phyloP scores from a whole-genome alignment of 2,797 vertebrate species.

The Kryptolebias ocellatus region DNA sequence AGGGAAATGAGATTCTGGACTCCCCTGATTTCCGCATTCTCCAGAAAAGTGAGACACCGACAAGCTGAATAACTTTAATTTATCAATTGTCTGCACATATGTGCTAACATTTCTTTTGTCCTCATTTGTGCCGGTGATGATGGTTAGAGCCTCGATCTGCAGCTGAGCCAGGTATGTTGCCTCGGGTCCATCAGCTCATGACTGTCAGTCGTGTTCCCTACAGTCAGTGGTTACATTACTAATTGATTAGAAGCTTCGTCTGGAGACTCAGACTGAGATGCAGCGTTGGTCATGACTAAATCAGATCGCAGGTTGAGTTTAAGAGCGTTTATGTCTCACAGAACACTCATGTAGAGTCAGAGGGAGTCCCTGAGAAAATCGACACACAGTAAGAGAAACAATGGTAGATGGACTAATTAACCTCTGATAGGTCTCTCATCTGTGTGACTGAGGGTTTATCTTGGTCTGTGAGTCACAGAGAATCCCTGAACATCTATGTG shows the following conservation, averaged over 20 bases:
- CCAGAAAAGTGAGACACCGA: slow-evolving; percentile 91
- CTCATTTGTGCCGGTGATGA: slow-evolving; percentile 7
- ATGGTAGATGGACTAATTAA: slow-evolving; percentile 25
- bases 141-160: slow-evolving; percentile 92
- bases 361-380: slow-evolving; percentile 29
- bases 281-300: slow-evolving; percentile 23
- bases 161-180: slow-evolving; percentile 88
- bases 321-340: slow-evolving; percentile 9
- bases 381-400: slow-evolving; percentile 14
- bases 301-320: slow-evolving; percentile 9
- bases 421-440: slow-evolving; percentile 18
- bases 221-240: slow-evolving; percentile 18
- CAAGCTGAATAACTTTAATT: neutral
- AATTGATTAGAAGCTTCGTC: slow-evolving; percentile 27
- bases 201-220: slow-evolving; percentile 8
- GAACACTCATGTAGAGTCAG: slow-evolving; percentile 10
- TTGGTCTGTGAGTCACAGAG: slow-evolving; percentile 62
- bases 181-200: slow-evolving; percentile 11
- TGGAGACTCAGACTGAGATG: slow-evolving; percentile 19
- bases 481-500: slow-evolving; percentile 54
- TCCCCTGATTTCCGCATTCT: slow-evolving; percentile 96
- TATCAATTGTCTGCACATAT: neutral
- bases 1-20: slow-evolving; percentile 92
- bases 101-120: slow-evolving; percentile 9
- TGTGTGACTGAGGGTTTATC: slow-evolving; percentile 50